Conservation (phyloP, 2,888 invertebrate genomes). For the Cheilosia vulpina region DNA sequence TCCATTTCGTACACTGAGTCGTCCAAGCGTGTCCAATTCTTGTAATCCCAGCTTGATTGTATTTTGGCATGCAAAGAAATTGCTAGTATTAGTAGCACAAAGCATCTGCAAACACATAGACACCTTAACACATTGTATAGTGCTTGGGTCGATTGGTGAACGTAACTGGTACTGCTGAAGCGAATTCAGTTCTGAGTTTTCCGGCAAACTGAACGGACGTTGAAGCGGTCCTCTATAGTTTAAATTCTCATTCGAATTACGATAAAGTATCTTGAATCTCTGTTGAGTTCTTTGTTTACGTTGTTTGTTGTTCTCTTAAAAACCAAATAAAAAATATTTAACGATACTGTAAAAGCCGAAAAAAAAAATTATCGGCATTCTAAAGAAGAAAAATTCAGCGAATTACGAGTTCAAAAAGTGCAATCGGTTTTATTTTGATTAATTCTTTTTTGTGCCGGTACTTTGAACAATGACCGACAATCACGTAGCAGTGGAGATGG, state of each 20-base stretch:
- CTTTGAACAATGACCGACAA: conserved; percentile 36
- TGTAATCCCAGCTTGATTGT: conserved; percentile 2
- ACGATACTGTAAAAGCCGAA: conserved; percentile 2
- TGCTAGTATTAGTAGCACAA: not conserved
- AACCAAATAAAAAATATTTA: not conserved
- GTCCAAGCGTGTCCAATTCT: not conserved
- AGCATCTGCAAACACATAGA: not conserved
- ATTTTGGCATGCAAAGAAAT: not conserved
- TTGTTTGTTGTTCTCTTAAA: not conserved
- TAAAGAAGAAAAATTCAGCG: not conserved
- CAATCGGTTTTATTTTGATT: not conserved
- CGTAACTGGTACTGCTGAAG: not conserved
- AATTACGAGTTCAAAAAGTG: no score
- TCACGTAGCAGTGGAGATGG: conserved; percentile 54
- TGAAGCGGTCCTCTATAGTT: not conserved
- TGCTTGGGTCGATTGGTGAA: not conserved
- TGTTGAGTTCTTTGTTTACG: conserved; percentile 26
- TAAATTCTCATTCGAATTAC: not conserved
- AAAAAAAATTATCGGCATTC: not conserved
- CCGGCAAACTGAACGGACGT: conserved; percentile 42
- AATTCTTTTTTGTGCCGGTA: not conserved
- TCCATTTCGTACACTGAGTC: not conserved
- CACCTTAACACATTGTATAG: not conserved
- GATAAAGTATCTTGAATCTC: conserved; percentile 9
- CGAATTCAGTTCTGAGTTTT: conserved; percentile 61